phyloP scores from a whole-genome alignment of 2,113 vertebrate species.

The Lophotis ruficrista region DNA sequence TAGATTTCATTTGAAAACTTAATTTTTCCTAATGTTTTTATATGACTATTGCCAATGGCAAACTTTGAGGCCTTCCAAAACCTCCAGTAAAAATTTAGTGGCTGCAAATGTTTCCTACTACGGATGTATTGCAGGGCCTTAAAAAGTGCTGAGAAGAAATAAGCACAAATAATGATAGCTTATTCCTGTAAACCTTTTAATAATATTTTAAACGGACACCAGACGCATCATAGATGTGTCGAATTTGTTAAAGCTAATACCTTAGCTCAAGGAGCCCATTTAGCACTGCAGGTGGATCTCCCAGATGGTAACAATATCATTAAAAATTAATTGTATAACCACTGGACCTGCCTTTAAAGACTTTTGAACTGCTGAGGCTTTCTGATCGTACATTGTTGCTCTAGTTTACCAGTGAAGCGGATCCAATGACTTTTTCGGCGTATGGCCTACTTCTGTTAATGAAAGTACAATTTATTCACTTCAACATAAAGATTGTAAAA shows the following conservation, averaged over 20 bases:
- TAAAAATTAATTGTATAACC: conserved; percentile 79
- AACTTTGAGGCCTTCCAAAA: background rate
- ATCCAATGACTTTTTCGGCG: conserved; percentile 48
- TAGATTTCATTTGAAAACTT: background rate
- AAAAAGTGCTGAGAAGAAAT: background rate
- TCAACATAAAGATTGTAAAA: conserved; percentile 34
- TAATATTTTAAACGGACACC: conserved; percentile 28
- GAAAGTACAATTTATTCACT: conserved; percentile 50
- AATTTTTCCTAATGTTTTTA: background rate
- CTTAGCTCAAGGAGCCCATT: conserved; percentile 54
- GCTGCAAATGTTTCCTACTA: background rate
- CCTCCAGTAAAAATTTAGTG: background rate
- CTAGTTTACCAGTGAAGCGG: conserved; percentile 69
- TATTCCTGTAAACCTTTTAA: conserved; percentile 20
- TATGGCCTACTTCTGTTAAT: conserved; percentile 58
- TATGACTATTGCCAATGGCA: background rate
- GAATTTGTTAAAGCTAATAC: conserved; percentile 59
- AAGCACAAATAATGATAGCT: background rate
- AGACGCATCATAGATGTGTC: background rate
- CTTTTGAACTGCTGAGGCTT: conserved; percentile 72
- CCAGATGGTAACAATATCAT: conserved; percentile 71
- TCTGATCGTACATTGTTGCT: conserved; percentile 66
- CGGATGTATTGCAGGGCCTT: background rate
- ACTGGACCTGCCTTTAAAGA: conserved; percentile 70
- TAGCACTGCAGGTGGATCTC: conserved; percentile 62